Conservation (phyloP, 1,140 invertebrate species). For the Dreissena rostriformis region DNA sequence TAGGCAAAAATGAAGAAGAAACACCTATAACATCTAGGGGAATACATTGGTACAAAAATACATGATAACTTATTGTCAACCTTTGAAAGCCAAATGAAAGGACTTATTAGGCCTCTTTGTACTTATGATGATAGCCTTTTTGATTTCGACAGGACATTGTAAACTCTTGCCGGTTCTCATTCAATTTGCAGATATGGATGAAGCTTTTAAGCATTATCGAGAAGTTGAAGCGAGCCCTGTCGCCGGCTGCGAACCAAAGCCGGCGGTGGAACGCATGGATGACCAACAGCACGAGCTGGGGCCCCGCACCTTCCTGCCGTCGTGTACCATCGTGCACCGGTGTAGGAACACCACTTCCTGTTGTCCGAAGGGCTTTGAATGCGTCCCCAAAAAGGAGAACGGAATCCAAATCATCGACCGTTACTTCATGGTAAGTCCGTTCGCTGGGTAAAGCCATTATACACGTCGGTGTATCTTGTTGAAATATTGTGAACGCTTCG, state of each 20-base stretch:
- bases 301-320: neutral
- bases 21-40: no score
- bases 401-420: slow-evolving; percentile 29
- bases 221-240: slow-evolving; percentile 3
- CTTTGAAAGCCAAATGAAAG: neutral
- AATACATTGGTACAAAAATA: no score
- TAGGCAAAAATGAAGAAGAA: no score
- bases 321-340: slow-evolving; percentile 23
- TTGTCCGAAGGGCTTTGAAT: slow-evolving; percentile 10
- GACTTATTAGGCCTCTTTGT: neutral
- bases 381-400: slow-evolving; percentile 18
- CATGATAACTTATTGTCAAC: no score
- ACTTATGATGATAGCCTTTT: neutral
- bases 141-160: neutral
- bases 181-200: slow-evolving; percentile 17
- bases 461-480: no score
- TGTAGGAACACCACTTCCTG: slow-evolving; percentile 17
- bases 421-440: slow-evolving; percentile 15
- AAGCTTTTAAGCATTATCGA: slow-evolving; percentile 14
- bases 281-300: neutral
- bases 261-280: slow-evolving; percentile 18
- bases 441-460: no score
- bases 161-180: neutral
- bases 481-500: no score
- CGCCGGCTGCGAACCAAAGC: slow-evolving; percentile 13